Conservation (phyloP, 2,797 vertebrate species). For the Cuniculus paca region DNA sequence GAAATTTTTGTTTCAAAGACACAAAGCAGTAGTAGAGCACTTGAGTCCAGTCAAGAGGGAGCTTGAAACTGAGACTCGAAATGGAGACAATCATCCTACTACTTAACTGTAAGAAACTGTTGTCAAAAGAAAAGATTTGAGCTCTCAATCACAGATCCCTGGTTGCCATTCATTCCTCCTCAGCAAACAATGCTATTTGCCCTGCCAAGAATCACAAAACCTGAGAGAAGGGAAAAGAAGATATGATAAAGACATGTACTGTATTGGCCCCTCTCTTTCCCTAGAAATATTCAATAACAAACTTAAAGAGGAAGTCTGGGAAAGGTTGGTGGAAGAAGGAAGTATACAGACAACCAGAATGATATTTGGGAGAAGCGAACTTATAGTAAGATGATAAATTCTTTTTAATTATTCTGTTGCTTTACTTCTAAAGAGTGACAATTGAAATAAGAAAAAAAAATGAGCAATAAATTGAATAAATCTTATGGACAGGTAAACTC, state of each 20-base stretch:
- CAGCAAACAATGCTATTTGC: neutral
- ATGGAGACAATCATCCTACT: neutral
- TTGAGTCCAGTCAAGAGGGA: neutral
- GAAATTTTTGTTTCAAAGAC: neutral
- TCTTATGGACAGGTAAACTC: neutral
- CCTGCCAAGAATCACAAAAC: neutral
- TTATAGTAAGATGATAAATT: neutral
- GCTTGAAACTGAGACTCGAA: neutral
- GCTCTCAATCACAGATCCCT: neutral
- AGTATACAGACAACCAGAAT: neutral
- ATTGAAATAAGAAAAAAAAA: neutral
- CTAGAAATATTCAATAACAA: neutral
- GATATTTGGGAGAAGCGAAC: neutral
- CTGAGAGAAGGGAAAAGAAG: neutral
- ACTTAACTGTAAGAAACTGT: neutral
- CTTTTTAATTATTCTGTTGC: neutral
- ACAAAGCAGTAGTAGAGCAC: neutral
- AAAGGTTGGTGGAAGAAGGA: neutral
- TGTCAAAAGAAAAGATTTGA: neutral
- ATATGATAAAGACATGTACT: neutral
- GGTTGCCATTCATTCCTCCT: neutral
- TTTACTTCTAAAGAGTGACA: neutral
- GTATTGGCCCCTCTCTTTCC: neutral
- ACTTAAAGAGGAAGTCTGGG: neutral
- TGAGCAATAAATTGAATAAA: neutral